Evolutionary conservation across 2,888 invertebrate species (phyloP).

Genomic region (Boloria euphrosyne): DNA sequence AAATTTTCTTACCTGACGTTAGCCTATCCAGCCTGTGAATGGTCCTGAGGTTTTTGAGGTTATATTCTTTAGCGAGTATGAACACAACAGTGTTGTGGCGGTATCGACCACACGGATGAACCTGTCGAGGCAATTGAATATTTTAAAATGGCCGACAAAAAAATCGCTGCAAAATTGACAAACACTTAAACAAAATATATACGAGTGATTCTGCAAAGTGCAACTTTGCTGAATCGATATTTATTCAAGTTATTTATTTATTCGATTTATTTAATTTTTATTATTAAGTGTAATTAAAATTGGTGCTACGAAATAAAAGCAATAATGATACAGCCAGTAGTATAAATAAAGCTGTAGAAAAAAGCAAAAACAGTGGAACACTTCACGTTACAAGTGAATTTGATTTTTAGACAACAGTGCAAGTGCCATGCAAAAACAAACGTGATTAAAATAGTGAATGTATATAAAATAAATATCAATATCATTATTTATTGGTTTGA

Average conservation of each 20-base stretch:
- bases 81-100: slow-evolving; percentile 98
- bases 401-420: slow-evolving; percentile 21
- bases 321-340: slow-evolving; percentile 28
- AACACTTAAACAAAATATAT: neutral
- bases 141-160: slow-evolving; percentile 6
- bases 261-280: slow-evolving; percentile 18
- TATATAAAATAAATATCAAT: neutral
- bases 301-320: slow-evolving; percentile 30
- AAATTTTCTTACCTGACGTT: slow-evolving; percentile 87
- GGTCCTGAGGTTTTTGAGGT: slow-evolving; percentile 95
- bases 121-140: slow-evolving; percentile 78
- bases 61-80: slow-evolving; percentile 97
- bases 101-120: slow-evolving; percentile 99
- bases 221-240: neutral
- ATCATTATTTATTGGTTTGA: neutral
- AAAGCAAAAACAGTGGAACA: slow-evolving; percentile 22
- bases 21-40: slow-evolving; percentile 98
- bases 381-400: slow-evolving; percentile 5
- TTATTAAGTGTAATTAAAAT: slow-evolving; percentile 20
- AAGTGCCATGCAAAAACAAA: slow-evolving; percentile 32
- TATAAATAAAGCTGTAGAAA: slow-evolving; percentile 28
- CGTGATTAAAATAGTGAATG: slow-evolving; percentile 20
- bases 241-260: slow-evolving; percentile 16
- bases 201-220: neutral
- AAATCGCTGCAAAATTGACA: neutral